These are phyloP conservation scores for Takifugu flavidus DNA, from an alignment of 2,113 vertebrate species.

Conservation along the genomic window DNA sequence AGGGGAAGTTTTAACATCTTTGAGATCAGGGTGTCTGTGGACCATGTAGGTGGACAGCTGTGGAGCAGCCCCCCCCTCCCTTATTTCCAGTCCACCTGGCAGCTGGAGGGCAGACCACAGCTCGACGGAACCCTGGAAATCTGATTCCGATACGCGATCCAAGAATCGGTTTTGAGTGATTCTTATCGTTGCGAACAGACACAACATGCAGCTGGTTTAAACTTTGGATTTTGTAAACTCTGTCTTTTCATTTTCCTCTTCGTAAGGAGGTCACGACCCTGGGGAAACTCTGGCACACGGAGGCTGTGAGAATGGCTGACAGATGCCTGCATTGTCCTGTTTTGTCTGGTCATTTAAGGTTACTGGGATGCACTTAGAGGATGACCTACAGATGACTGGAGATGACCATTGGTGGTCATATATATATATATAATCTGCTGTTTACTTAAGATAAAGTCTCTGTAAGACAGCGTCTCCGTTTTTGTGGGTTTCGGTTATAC, in stretches of 20 bases:
- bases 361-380: not conserved
- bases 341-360: not conserved
- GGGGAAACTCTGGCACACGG: not conserved
- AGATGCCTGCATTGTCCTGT: constrained; percentile 6
- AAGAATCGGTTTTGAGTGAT: too few relatives aligned
- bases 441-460: constrained; percentile 32
- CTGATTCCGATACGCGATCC: constrained; percentile 29
- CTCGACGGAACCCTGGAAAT: constrained; percentile 15
- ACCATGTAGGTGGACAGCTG: constrained; percentile 60
- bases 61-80: constrained; percentile 25
- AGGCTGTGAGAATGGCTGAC: not conserved
- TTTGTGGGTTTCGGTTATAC: constrained; percentile 28
- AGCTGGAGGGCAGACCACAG: constrained; percentile 46
- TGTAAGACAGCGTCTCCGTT: constrained; percentile 1
- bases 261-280: not conserved
- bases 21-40: constrained; percentile 9
- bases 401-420: not conserved
- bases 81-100: constrained; percentile 14
- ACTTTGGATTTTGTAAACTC: too few relatives aligned
- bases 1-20: constrained; percentile 6
- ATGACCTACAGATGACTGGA: too few relatives aligned
- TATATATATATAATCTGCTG: constrained; percentile 24
- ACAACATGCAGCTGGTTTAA: too few relatives aligned
- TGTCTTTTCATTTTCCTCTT: too few relatives aligned
- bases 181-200: too few relatives aligned